Conservation (phyloP, 2,113 vertebrate genomes). For the Tupaia chinensis region DNA sequence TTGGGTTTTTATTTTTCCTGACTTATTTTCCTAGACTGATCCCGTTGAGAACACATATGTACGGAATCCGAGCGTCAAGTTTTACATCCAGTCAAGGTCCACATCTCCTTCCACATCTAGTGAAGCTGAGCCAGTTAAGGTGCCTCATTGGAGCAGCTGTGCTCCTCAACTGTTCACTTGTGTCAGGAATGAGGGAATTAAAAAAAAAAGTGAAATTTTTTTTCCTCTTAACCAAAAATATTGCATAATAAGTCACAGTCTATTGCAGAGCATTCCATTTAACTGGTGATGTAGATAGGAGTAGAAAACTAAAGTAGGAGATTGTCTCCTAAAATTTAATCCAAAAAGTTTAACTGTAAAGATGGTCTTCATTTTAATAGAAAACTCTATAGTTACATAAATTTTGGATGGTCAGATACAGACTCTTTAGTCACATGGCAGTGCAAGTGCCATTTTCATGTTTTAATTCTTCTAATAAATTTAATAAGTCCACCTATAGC, state of each 20-base stretch:
- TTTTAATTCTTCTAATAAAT: constrained; percentile 44
- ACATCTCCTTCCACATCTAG: constrained; percentile 95
- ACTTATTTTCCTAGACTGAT: constrained; percentile 91
- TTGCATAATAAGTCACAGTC: background rate
- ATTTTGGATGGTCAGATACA: background rate
- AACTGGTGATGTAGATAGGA: background rate
- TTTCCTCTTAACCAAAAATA: constrained; percentile 28
- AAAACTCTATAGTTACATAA: background rate
- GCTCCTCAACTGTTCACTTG: constrained; percentile 54
- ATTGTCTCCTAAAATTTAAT: background rate
- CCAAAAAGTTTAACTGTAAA: background rate
- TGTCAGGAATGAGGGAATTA: constrained; percentile 61
- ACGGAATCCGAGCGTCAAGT: constrained; percentile 92
- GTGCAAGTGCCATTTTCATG: background rate
- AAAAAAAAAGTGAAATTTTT: constrained; percentile 56
- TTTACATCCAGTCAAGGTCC: constrained; percentile 92
- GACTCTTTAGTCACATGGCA: background rate
- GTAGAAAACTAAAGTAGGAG: constrained; percentile 1
- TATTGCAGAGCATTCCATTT: background rate
- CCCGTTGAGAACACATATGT: constrained; percentile 94
- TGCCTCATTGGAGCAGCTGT: constrained; percentile 77
- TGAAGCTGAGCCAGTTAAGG: constrained; percentile 95
- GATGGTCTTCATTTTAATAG: background rate
- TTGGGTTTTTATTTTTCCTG: constrained; percentile 67
- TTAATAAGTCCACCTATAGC: background rate